Percentiles rank a stretch among this genome's conserved stretches.
Evolutionary conservation across 2,113 vertebrate genomes (phyloP).

Genomic region (Ameiurus melas): DNA sequence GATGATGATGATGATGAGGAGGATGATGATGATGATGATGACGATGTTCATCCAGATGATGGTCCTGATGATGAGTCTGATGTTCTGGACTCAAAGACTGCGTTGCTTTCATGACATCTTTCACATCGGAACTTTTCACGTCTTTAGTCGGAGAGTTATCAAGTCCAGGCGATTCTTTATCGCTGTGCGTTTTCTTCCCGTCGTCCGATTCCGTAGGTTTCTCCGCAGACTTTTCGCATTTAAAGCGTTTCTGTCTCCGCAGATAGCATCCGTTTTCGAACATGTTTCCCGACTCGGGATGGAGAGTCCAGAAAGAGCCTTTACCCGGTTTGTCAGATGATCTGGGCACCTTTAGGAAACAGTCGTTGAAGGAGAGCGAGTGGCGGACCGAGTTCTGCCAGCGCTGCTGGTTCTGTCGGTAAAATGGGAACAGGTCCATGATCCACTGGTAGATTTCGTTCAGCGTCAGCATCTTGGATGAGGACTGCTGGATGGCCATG

Average conservation of each 20-base stretch:
- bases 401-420: slow-evolving; percentile 86
- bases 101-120: slow-evolving; percentile 52
- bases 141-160: slow-evolving; percentile 74
- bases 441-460: slow-evolving; percentile 90
- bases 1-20: slow-evolving; percentile 43
- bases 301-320: slow-evolving; percentile 87
- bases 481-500: slow-evolving; percentile 86
- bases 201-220: slow-evolving; percentile 64
- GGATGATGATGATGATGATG: not conserved
- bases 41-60: slow-evolving; percentile 21
- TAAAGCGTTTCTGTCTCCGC: slow-evolving; percentile 86
- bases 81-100: slow-evolving; percentile 72
- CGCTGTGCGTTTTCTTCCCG: slow-evolving; percentile 35
- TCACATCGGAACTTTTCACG: slow-evolving; percentile 68
- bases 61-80: slow-evolving; percentile 65
- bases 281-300: slow-evolving; percentile 88
- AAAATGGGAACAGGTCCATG: slow-evolving; percentile 89
- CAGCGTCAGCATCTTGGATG: slow-evolving; percentile 84
- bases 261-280: slow-evolving; percentile 89
- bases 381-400: slow-evolving; percentile 90
- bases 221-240: slow-evolving; percentile 76
- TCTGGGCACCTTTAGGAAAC: slow-evolving; percentile 86
- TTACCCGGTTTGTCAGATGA: slow-evolving; percentile 86
- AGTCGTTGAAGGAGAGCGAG: slow-evolving; percentile 89
- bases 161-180: slow-evolving; percentile 70